Base-by-base conservation (phyloP, 1,140 invertebrate genomes). In the Danaus plexippus region DNA sequence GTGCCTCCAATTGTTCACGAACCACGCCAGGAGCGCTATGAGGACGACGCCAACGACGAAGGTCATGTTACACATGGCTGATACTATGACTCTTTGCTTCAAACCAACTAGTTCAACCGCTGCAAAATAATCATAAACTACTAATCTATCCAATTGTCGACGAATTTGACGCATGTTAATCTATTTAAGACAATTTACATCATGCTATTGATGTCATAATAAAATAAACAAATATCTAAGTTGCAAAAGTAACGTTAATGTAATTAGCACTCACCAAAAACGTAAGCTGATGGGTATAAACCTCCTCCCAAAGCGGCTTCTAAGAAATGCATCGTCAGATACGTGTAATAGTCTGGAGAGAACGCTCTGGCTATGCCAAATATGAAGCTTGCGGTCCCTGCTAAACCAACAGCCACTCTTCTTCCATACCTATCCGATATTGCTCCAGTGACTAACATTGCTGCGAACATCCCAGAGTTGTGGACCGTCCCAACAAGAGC, bases 31-130 rank as follows among this genome's bases (percentile, higher is more conserved):
- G 7, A 91, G 69, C 47, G 92, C 93, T 43, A 93, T 80, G 9
- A 91, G 70, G 42, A 92, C 90, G 51, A 93, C 90, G 1, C 94
- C 95, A 1, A 94, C 68, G 0, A 94, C 92, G 73, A 93, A 94
- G 61, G 91, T 80, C 81, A 87, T 85, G 53, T 87, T 87, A 59
- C 83, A 86, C 73, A 84, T 83, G 9, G 83, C 80, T 9, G 83
- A 86, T 3, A 86, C 77, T 11, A 83, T 76, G 13, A 86, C 83
- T 4, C 83, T 74, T 51, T 86, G 83, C 45, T 86, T 86, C 2
- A 82, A 47, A n/a, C 83, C 81, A 9, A 86, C 83, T 12, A 86
- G 67, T 61, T 85, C 83, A 8, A 85, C 77, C 47, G 75, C 82
- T 85, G 69, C 42, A 73, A 75, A 54, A 47, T 11, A 1, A 49